Evolutionary conservation across 2,113 vertebrate species (phyloP), one percentile per base, ranked within the genome.

Genomic region (Telmatochromis sp.): DNA sequence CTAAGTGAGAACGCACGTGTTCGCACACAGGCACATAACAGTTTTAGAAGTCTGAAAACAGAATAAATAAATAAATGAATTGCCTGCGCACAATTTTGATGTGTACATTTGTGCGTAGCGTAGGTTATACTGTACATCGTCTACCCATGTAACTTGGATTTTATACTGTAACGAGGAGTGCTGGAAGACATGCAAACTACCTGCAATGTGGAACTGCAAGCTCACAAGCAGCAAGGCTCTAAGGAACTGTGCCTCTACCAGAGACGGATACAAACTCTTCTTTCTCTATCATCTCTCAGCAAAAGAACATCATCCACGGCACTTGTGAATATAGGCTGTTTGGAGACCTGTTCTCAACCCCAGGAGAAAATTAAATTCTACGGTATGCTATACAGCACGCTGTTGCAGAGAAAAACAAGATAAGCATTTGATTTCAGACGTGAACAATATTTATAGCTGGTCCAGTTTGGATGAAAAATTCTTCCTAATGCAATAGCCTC

Each of bases 241-340:
- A 23, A 85, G 86, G 92, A 83, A 88, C 86, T 81, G 80, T 82
- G 81, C 50, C 80, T 91, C 53, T 63, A 58, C 85, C 63, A 75
- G 81, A 81, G 81, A 85, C 68, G 7, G 37, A 55, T 82, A 79
- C 83, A 83, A 89, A 89, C 78, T 88, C 63, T 65, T 45, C 58
- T 86, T 85, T 83, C 85, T 88, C 45, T 85, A 35, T 50, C 14
- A 40, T 80, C 81, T 89, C 60, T 35, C 79, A n/a, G 71, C 45
- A 89, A 55, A 80, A 87, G 80, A 86, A 84, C 21, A 83, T 88
- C 80, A 75, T 85, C 85, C 50, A 45, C 40, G 15, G 86, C 57
- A 63, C 37, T 82, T 83, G 55, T 65, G 50, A 31, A 73, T 53
- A 50, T 26, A 45, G 82, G 79, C 19, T 54, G 54, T 31, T 51